Percentiles rank a stretch among this genome's conserved stretches.
Conservation (phyloP, 2,888 invertebrate species). For the Rugalucina vietnamica region DNA sequence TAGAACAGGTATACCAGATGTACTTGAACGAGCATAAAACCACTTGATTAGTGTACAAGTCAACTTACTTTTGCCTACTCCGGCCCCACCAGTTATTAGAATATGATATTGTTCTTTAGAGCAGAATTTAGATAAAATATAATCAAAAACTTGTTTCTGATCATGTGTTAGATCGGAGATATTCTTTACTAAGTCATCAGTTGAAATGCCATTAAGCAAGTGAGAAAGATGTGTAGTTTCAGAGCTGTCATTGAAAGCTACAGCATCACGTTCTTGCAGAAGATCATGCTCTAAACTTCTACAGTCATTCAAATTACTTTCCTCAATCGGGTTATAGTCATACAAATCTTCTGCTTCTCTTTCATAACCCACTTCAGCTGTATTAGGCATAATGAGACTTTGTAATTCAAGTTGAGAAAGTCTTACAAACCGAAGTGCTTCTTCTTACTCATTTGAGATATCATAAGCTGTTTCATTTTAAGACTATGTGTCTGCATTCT, state of each 20-base stretch:
- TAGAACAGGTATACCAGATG: constrained; percentile 17
- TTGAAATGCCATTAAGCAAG: not conserved
- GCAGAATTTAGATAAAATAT: not conserved
- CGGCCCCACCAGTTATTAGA: not conserved
- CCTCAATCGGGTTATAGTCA: not conserved
- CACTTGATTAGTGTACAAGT: not conserved
- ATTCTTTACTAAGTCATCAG: not conserved
- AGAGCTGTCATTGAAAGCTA: not conserved
- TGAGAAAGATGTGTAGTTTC: not conserved
- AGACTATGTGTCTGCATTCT: not conserved
- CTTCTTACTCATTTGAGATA: not conserved
- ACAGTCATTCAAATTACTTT: not conserved
- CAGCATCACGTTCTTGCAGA: not conserved
- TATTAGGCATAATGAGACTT: not conserved
- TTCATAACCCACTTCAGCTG: not conserved
- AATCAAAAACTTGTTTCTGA: not conserved
- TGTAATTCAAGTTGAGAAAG: not conserved
- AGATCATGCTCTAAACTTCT: too few relatives aligned
- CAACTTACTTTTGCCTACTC: not conserved
- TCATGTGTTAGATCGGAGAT: not conserved
- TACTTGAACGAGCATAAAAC: not conserved
- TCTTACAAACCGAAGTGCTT: not conserved
- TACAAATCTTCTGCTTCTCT: not conserved
- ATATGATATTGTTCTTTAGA: not conserved
- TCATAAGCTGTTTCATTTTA: not conserved